Evolutionary conservation across 2,888 invertebrate genomes (phyloP).

Genomic region (Notodonta dromedarius): DNA sequence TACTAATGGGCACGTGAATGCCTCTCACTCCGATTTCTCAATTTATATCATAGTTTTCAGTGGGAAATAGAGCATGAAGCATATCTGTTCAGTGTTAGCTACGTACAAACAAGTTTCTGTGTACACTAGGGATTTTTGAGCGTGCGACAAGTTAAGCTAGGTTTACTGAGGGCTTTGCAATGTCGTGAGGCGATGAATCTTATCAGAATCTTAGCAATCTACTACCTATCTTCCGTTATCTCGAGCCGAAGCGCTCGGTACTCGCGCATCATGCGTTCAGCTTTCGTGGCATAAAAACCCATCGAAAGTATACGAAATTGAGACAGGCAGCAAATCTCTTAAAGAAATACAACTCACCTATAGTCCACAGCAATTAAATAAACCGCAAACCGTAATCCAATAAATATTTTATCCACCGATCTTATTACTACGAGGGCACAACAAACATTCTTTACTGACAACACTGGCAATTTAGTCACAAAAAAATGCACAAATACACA

Average conservation of each 20-base stretch:
- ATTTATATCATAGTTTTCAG: slow-evolving; percentile 58
- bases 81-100: slow-evolving; percentile 35
- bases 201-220: slow-evolving; percentile 78
- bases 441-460: slow-evolving; percentile 72
- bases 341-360: slow-evolving; percentile 63
- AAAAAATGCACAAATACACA: slow-evolving; percentile 65
- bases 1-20: slow-evolving; percentile 45
- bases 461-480: slow-evolving; percentile 68
- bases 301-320: slow-evolving; percentile 21
- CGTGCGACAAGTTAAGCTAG: slow-evolving; percentile 21
- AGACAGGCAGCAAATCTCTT: slow-evolving; percentile 17
- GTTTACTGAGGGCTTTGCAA: slow-evolving; percentile 29
- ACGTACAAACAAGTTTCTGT: slow-evolving; percentile 24
- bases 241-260: slow-evolving; percentile 46
- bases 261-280: slow-evolving; percentile 59
- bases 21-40: slow-evolving; percentile 63
- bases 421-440: slow-evolving; percentile 78
- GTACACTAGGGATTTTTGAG: slow-evolving; percentile 10
- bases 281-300: slow-evolving; percentile 68
- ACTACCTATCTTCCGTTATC: slow-evolving; percentile 77
- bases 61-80: slow-evolving; percentile 65
- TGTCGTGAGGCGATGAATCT: slow-evolving; percentile 52
- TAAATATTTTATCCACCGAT: slow-evolving; percentile 75
- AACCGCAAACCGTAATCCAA: slow-evolving; percentile 80
- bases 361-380: slow-evolving; percentile 66